Evolutionary conservation across 2,888 invertebrate species (phyloP), one percentile per base, ranked within the genome.

Genomic region (Himalopsyche tibetana): DNA sequence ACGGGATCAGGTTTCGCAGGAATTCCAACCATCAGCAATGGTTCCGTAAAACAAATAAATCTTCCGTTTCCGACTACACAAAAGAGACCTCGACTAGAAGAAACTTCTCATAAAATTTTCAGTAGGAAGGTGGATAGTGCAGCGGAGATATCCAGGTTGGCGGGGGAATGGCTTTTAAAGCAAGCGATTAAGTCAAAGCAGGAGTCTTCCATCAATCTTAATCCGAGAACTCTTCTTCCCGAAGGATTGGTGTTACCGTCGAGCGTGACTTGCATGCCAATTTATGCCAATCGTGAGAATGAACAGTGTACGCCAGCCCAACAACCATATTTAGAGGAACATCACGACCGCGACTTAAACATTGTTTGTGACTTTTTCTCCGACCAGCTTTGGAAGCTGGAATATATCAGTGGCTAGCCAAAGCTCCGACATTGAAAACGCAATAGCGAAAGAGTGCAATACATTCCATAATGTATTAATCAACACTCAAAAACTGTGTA

Each of bases 381-480:
- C 81, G 93, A 94, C 90, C 94, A 94, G 89, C 90, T 94, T 82
- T 94, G 94, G 94, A 93, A 93, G 90, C 93, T 93, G 55, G 93
- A 94, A 90, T 93, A 93, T 89, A 93, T 93, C 85, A 92, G 91
- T 79, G 82, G 85, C 79, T 83, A 85, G 74, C 85, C 87, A 84
- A 87, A 85, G 85, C n/a, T 42, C 36, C 45, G 6, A 45, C 36
- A 9, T 79, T n/a, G 28, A 9, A n/a, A 6, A 28, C 79, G 36
- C 45, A 45, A 45, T 6, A 45, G 45, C 45, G 45, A 51, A 5
- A 15, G 51, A 51, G 51, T 51, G 51, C 51, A 15, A 51, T 51
- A 51, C 51, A 51, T 51, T 51, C 11, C 9, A 51, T 11, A 51
- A 51, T 51, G 51, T 51, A 51, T 51, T 51, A 51, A 51, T 0